Percentiles rank a stretch among this genome's conserved stretches.
Evolutionary conservation across 2,797 vertebrate genomes (phyloP).

Genomic region (Crocidura indochinensis): DNA sequence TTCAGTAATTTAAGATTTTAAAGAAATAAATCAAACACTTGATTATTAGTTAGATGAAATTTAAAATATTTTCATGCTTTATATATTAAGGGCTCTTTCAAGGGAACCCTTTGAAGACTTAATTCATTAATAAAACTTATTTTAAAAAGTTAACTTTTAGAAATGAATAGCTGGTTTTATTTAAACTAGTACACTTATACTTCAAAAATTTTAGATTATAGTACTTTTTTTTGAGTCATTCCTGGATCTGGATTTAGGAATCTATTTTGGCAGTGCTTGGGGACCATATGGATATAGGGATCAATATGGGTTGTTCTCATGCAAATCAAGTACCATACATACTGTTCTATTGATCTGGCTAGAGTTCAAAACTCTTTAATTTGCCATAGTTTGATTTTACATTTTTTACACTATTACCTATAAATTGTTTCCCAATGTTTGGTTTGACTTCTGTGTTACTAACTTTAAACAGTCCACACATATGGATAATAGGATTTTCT

Average conservation of each 20-base stretch:
- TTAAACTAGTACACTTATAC: not conserved
- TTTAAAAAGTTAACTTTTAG: too few relatives aligned
- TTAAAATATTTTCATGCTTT: too few relatives aligned
- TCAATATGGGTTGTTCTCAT: too few relatives aligned
- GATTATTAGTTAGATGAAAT: not conserved
- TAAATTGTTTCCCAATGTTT: not conserved
- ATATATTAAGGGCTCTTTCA: too few relatives aligned
- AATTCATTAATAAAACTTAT: not conserved
- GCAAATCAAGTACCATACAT: not conserved
- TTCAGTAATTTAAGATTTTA: conserved; percentile 7
- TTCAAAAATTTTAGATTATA: not conserved
- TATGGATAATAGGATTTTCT: not conserved
- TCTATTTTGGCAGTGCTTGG: too few relatives aligned
- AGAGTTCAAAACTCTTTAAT: not conserved
- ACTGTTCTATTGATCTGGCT: not conserved
- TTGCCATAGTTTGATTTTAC: not conserved
- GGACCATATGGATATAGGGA: too few relatives aligned
- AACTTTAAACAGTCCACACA: not conserved
- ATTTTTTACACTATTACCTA: not conserved
- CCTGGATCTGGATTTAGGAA: too few relatives aligned
- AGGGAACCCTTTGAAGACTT: not conserved
- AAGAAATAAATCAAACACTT: conserved; percentile 2
- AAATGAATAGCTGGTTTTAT: too few relatives aligned
- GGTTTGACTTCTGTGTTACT: not conserved
- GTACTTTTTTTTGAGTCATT: not conserved